Evolutionary conservation across 2,888 invertebrate species (phyloP).

Genomic region (Cryptophagus acutangulus): DNA sequence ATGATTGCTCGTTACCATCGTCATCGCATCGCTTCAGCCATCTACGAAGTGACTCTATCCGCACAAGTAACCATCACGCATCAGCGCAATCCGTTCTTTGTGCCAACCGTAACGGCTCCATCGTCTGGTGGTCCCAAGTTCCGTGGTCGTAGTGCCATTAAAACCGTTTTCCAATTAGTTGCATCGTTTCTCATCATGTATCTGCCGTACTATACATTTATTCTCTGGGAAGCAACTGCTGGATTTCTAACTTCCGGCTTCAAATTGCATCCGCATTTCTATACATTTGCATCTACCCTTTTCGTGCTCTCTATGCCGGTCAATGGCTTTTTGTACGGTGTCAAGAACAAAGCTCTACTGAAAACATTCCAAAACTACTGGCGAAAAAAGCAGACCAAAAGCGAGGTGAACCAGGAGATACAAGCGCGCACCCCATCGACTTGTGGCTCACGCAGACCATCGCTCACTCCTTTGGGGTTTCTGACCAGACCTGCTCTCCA

Average conservation of each 20-base stretch:
- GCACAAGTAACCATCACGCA: constrained; percentile 81
- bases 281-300: constrained; percentile 60
- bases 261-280: constrained; percentile 50
- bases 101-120: constrained; percentile 61
- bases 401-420: constrained; percentile 74
- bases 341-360: constrained; percentile 66
- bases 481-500: constrained; percentile 52
- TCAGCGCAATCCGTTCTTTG: constrained; percentile 72
- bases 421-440: constrained; percentile 75
- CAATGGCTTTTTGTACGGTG: constrained; percentile 73
- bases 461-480: constrained; percentile 54
- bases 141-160: constrained; percentile 55
- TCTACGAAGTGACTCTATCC: constrained; percentile 77
- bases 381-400: constrained; percentile 72
- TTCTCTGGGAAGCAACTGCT: constrained; percentile 60
- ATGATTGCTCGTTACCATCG: constrained; percentile 69
- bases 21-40: constrained; percentile 78
- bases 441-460: constrained; percentile 69
- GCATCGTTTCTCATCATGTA: constrained; percentile 68
- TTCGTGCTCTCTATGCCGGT: constrained; percentile 67
- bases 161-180: constrained; percentile 67
- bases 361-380: constrained; percentile 73
- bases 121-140: constrained; percentile 50
- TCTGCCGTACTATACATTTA: constrained; percentile 67
- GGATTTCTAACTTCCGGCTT: constrained; percentile 33